Evolutionary conservation across 2,888 invertebrate genomes (phyloP), one percentile per base, ranked within the genome.

Genomic region (Camptogramma bilineatum): DNA sequence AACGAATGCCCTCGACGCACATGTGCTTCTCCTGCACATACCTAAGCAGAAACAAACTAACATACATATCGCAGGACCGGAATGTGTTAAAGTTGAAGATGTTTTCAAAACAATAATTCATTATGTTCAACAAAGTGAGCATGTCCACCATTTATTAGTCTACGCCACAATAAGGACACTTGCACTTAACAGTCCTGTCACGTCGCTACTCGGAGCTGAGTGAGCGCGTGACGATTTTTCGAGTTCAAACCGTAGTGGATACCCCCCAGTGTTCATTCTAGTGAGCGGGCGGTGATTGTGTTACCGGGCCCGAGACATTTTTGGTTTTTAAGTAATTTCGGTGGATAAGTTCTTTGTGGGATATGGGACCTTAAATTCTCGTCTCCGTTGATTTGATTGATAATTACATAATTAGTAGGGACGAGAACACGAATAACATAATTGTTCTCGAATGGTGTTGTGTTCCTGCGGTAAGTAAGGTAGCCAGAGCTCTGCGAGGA

Each of bases 151-250:
- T 3, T 61, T 2, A n/a, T 48, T 3, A 42, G 28, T 64, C 56
- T 56, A 28, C 46, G 52, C 19, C 4, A 21, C 21, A 39, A 1
- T 28, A 28, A 28, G 28, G 28, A 55, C 55, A 34, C 52, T 51
- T 39, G 65, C 62, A 28, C 64, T 65, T 79, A 71, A 53, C 64
- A 68, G 79, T 59, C 73, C 74, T 52, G 70, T 53, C 83, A 82
- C 83, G 83, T 81, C 48, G 62, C 73, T 70, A 62, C 73, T 73
- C 75, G 72, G 67, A 74, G 77, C 75, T 70, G 72, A 77, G 72
- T 72, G 72, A 74, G 72, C 74, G 75, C 78, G 79, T 82, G 81
- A 80, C 77, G 77, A 78, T 78, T 82, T 78, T 80, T 74, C 74
- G 72, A 75, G 73, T 73, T 70, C 72, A 66, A 63, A 66, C 66